Evolutionary conservation across 2,797 vertebrate genomes (phyloP).

Genomic region (Novumbra hubbsi): DNA sequence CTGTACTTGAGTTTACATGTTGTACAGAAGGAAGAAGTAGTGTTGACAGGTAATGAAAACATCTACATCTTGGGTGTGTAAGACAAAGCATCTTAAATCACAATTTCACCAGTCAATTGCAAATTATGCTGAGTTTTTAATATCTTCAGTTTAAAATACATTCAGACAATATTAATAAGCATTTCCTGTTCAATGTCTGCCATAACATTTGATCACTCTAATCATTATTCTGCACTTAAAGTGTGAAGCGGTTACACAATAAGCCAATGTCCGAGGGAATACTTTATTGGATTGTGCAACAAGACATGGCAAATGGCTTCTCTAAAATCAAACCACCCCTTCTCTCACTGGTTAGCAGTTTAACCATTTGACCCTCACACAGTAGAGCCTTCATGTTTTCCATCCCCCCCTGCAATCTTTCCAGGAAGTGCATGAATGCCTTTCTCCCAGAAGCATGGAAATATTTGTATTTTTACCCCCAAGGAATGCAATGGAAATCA

Average conservation of each 20-base stretch:
- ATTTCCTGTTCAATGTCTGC: constrained; percentile 31
- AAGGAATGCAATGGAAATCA: constrained; percentile 27
- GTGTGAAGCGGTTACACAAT: constrained; percentile 24
- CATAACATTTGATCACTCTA: constrained; percentile 33
- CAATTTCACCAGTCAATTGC: background rate
- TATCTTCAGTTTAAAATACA: constrained; percentile 15
- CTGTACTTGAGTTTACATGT: background rate
- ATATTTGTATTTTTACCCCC: constrained; percentile 33
- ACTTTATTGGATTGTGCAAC: constrained; percentile 31
- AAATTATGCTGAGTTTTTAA: constrained; percentile 6
- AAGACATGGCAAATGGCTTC: constrained; percentile 16
- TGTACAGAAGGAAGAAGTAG: constrained; percentile 26
- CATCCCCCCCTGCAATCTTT: background rate
- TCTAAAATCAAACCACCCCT: constrained; percentile 17
- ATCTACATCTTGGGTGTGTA: constrained; percentile 12
- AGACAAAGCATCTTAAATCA: constrained; percentile 1
- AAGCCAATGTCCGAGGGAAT: constrained; percentile 31
- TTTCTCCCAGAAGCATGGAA: constrained; percentile 31
- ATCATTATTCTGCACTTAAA: constrained; percentile 38
- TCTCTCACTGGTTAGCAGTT: constrained; percentile 21
- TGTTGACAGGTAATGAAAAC: constrained; percentile 29
- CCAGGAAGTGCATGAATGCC: constrained; percentile 5
- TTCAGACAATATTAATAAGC: constrained; percentile 24
- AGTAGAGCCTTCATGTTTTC: constrained; percentile 34
- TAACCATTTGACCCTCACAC: constrained; percentile 15